These are phyloP conservation scores for Cataglyphis hispanica DNA, from an alignment of 1,140 invertebrate genomes.

Conservation along the genomic window DNA sequence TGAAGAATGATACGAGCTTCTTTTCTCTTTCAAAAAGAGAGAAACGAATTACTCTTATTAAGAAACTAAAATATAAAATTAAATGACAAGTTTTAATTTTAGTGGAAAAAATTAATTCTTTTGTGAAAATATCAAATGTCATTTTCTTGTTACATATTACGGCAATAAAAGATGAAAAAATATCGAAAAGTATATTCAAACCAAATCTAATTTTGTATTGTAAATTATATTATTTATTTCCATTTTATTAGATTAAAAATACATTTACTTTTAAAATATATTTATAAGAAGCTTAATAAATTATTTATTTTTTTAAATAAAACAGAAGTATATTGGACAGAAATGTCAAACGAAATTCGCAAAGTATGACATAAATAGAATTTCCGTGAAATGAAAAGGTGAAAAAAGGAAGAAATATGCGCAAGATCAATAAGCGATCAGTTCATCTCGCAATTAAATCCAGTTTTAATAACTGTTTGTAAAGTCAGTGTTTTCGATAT, in stretches of 20 bases:
- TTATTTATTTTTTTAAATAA: not conserved
- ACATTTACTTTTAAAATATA: not conserved
- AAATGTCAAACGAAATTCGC: not conserved
- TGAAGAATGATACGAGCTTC: slow-evolving; percentile 4
- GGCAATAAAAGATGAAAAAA: not conserved
- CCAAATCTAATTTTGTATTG: not conserved
- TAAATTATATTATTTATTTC: not conserved
- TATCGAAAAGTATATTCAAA: not conserved
- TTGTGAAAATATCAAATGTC: not conserved
- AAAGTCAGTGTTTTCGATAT: slow-evolving; percentile 14
- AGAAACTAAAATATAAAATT: not conserved
- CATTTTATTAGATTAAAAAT: not conserved
- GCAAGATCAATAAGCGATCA: not conserved
- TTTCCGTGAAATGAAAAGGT: not conserved
- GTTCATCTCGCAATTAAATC: no score
- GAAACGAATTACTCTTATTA: not conserved
- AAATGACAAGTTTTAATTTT: not conserved
- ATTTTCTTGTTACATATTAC: not conserved
- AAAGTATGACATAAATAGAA: not conserved
- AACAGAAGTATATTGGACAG: not conserved
- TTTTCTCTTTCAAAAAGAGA: not conserved
- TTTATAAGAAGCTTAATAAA: not conserved
- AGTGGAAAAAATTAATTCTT: not conserved
- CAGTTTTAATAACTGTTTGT: slow-evolving; percentile 34
- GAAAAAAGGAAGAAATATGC: not conserved